Conservation (phyloP, 2,888 invertebrate species). For the Pinctada fucata region DNA sequence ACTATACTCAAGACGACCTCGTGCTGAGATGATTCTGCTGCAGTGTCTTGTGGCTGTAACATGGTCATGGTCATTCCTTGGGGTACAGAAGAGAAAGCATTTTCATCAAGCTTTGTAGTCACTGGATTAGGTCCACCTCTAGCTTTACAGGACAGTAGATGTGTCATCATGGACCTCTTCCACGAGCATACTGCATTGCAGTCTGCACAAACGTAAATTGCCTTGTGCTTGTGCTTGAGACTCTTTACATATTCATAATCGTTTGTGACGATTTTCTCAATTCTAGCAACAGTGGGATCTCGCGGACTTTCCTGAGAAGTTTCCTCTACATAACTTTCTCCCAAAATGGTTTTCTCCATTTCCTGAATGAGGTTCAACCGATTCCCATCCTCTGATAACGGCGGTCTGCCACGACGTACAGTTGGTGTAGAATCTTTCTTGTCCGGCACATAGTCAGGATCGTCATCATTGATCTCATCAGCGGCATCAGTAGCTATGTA, state of each 20-base stretch:
- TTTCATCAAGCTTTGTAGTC: not conserved
- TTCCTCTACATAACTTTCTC: not conserved
- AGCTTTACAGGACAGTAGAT: conserved; percentile 16
- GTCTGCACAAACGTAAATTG: conserved; percentile 12
- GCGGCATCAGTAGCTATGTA: not conserved
- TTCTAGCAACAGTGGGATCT: conserved; percentile 1
- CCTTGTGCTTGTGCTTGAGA: conserved; percentile 14
- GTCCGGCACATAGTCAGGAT: conserved; percentile 5
- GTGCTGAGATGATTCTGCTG: not conserved
- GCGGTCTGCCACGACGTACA: not conserved
- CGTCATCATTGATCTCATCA: conserved; percentile 2
- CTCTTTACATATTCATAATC: conserved; percentile 22
- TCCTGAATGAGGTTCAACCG: not conserved
- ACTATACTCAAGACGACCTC: conserved; percentile 1
- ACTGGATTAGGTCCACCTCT: conserved; percentile 5
- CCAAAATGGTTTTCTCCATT: not conserved
- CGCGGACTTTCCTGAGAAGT: not conserved
- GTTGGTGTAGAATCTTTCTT: not conserved
- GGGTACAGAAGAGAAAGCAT: not conserved
- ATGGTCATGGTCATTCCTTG: not conserved
- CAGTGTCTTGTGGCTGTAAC: not conserved
- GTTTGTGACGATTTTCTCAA: conserved; percentile 19
- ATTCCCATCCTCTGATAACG: not conserved
- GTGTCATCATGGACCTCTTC: conserved; percentile 28
- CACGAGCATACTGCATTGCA: conserved; percentile 16